phyloP scores from a whole-genome alignment of 2,888 invertebrate species.

The Drosophila testacea region DNA sequence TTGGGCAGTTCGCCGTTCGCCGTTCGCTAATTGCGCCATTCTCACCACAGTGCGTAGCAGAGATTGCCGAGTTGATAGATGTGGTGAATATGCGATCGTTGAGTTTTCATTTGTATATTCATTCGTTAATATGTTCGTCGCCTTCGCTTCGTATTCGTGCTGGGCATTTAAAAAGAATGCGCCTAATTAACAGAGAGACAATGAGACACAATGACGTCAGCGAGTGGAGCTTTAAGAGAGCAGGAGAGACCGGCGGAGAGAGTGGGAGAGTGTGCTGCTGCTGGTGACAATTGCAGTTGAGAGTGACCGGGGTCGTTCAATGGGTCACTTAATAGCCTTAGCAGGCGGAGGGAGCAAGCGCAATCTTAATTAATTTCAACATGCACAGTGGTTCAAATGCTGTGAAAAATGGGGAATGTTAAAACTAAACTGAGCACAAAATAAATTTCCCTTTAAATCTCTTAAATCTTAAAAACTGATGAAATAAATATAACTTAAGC shows the following conservation, averaged over 20 bases:
- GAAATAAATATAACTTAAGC: no score
- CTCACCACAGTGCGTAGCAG: slow-evolving; percentile 49
- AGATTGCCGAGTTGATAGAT: slow-evolving; percentile 14
- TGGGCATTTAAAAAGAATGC: slow-evolving; percentile 54
- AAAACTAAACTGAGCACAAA: not conserved
- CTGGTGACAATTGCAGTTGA: slow-evolving; percentile 54
- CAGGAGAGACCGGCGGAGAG: not conserved
- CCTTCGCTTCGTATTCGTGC: slow-evolving; percentile 49
- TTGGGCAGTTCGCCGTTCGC: slow-evolving; percentile 43
- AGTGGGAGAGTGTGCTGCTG: not conserved
- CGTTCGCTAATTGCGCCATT: slow-evolving; percentile 68
- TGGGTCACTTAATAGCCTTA: slow-evolving; percentile 70
- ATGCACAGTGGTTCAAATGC: slow-evolving; percentile 34
- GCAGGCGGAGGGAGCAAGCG: slow-evolving; percentile 36
- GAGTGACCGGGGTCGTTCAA: slow-evolving; percentile 38
- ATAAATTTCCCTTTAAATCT: not conserved
- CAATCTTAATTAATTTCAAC: slow-evolving; percentile 70
- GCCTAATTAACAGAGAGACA: slow-evolving; percentile 51
- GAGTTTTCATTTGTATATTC: slow-evolving; percentile 44
- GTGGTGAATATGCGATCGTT: slow-evolving; percentile 51
- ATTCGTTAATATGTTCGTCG: slow-evolving; percentile 41
- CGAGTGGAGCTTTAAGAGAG: not conserved
- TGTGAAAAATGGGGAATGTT: not conserved
- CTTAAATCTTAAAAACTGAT: not conserved
- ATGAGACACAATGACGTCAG: slow-evolving; percentile 57